phyloP scores from a whole-genome alignment of 2,888 invertebrate species.

The Odontocerum albicorne region DNA sequence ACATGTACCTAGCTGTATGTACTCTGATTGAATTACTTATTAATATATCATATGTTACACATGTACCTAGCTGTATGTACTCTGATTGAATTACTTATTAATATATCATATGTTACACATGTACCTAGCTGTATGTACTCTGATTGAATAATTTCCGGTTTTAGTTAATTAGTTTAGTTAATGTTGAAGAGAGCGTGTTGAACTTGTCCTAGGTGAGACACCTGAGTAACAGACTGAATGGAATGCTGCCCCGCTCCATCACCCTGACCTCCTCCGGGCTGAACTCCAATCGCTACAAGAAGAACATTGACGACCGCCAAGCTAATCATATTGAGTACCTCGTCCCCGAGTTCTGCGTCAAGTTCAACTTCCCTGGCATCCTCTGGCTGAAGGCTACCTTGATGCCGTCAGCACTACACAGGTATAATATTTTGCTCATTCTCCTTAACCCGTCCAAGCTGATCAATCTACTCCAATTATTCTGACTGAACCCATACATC shows the following conservation, averaged over 20 bases:
- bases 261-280: constrained; percentile 46
- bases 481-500: background rate
- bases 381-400: constrained; percentile 85
- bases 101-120: too few species aligned
- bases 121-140: too few species aligned
- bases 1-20: too few species aligned
- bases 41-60: too few species aligned
- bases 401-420: constrained; percentile 82
- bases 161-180: background rate
- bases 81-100: too few species aligned
- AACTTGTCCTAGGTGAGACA: constrained; percentile 43
- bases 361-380: constrained; percentile 68
- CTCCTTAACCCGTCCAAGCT: too few species aligned
- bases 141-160: background rate
- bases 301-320: constrained; percentile 27
- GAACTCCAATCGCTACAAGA: constrained; percentile 32
- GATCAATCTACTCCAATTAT: too few species aligned
- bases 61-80: too few species aligned
- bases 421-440: constrained; percentile 48
- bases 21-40: too few species aligned
- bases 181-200: too few species aligned
- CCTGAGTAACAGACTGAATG: constrained; percentile 49
- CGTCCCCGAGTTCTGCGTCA: constrained; percentile 85
- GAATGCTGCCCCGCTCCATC: constrained; percentile 49
- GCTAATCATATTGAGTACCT: constrained; percentile 66